phyloP scores from a whole-genome alignment of 2,888 invertebrate genomes.

The Pediacus dermestoides region DNA sequence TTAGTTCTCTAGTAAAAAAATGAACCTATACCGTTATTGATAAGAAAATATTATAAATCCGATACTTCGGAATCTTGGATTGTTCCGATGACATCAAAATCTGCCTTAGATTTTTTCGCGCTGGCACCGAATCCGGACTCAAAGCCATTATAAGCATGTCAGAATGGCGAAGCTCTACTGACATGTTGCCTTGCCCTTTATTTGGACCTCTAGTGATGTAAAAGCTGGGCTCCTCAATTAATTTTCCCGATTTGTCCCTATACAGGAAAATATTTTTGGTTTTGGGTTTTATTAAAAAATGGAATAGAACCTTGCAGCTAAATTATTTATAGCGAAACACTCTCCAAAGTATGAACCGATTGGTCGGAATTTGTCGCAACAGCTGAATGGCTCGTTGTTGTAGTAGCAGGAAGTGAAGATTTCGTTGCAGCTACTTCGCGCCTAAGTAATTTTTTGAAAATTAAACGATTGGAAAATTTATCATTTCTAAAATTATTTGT shows the following conservation, averaged over 20 bases:
- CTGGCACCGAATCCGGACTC: neutral
- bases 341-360: neutral
- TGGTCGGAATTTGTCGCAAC: slow-evolving; percentile 1
- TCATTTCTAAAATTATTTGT: no score
- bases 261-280: no score
- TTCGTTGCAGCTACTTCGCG: neutral
- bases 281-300: no score
- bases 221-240: no score
- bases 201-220: neutral
- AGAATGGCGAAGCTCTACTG: neutral
- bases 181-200: neutral
- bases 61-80: neutral
- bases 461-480: no score
- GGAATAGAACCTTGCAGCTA: no score
- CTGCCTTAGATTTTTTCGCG: neutral
- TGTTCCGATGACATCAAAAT: neutral
- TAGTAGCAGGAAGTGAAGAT: slow-evolving; percentile 1
- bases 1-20: neutral
- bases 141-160: slow-evolving; percentile 1
- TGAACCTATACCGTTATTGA: neutral
- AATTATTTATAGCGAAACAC: slow-evolving; percentile 1
- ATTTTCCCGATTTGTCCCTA: no score
- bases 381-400: neutral
- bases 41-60: neutral
- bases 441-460: no score